phyloP scores from a whole-genome alignment of 2,113 vertebrate genomes.

The Heterotis niloticus region DNA sequence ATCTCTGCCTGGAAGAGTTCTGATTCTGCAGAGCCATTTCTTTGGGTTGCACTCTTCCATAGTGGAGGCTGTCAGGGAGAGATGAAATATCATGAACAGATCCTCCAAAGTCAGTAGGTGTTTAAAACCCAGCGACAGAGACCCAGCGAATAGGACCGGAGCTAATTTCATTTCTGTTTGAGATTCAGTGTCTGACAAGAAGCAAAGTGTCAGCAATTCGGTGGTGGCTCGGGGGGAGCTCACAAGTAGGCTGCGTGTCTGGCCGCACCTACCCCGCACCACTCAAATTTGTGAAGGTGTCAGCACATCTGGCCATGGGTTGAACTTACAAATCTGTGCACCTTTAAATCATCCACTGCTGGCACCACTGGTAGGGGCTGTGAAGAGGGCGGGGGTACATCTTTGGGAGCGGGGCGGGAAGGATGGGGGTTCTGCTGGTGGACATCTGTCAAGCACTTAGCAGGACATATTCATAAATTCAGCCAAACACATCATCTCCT shows the following conservation, averaged over 20 bases:
- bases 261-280: constrained; percentile 27
- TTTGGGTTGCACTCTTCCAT: not conserved
- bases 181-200: constrained; percentile 38
- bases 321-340: constrained; percentile 59
- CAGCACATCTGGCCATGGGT: constrained; percentile 52
- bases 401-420: not conserved
- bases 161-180: constrained; percentile 41
- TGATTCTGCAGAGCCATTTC: not conserved
- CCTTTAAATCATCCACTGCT: constrained; percentile 58
- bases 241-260: constrained; percentile 43
- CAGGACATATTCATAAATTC: constrained; percentile 49
- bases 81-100: constrained; percentile 9
- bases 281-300: constrained; percentile 56
- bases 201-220: constrained; percentile 43
- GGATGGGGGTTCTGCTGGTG: constrained; percentile 29
- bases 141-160: constrained; percentile 14
- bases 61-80: not conserved
- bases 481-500: constrained; percentile 33
- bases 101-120: not conserved
- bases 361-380: not conserved
- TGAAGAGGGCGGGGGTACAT: not conserved
- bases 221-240: constrained; percentile 37
- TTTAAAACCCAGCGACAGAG: not conserved
- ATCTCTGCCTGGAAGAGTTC: not conserved
- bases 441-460: constrained; percentile 43